Base-by-base conservation (phyloP, 2,113 vertebrate genomes). In the Hippocampus mohnikei region DNA sequence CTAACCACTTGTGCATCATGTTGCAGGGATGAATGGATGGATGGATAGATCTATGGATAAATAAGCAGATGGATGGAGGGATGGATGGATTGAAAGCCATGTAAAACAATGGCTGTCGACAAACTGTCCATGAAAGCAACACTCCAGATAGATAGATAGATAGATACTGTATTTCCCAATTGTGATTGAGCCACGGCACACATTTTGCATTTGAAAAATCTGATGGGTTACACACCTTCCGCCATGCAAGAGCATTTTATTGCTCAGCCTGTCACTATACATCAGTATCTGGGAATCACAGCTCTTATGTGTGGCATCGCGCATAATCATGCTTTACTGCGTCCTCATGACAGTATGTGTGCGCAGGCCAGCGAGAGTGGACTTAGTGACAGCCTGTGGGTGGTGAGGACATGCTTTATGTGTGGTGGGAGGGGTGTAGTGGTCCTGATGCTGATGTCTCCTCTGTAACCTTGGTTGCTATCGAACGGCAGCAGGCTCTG, bases 381-480 rank as follows among this genome's bases (percentile, higher is more conserved):
- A 69, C 55, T 37, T 25, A 42, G 40, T 69, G 81, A 84, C 0
- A 4, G 71, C 77, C 67, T 82, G 76, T 79, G 76, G 75, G 74
- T 80, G 72, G 71, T 72, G 77, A 77, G 76, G 77, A 74, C 70
- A 73, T 64, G 67, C 5, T 15, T 29, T 37, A 33, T 37, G 62
- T 62, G 75, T 77, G 77, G 68, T 76, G 74, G 73, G 81, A 76
- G 68, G 79, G 76, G 74, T 82, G 64, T 42, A 69, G 3, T 40
- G 89, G 87, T 89, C 87, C 89, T 90, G 90, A 91, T 92, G 90
- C 90, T 90, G 87, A 87, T 90, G 90, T 90, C 83, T 90, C 80
- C 85, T 83, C 91, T 91, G 77, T 91, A 93, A 92, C 91, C 90
- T 92, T 89, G 91, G 92, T 93, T 93, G 93, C 92, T 93, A 92